Conservation (phyloP, 2,888 invertebrate species). For the Carpatolechia fugitivella region DNA sequence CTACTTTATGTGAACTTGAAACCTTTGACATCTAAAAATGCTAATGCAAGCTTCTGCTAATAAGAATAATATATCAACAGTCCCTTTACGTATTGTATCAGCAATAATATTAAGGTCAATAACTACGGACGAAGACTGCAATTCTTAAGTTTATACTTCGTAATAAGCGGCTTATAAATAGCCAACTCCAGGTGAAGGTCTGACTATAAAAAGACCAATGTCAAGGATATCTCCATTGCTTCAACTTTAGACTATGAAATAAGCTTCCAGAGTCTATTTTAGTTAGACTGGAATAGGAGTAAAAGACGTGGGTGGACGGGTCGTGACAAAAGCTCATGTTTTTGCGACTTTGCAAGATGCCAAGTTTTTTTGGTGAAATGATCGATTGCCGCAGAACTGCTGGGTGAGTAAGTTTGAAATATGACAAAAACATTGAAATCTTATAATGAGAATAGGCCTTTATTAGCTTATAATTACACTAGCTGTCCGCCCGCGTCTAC, state of each 20-base stretch:
- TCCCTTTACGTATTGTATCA: no score
- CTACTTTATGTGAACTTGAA: no score
- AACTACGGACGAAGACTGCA: not conserved
- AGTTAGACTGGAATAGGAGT: constrained; percentile 27
- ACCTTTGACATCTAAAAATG: no score
- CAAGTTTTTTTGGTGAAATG: not conserved
- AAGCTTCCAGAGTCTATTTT: constrained; percentile 25
- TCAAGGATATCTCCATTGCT: constrained; percentile 34
- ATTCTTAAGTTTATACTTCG: not conserved
- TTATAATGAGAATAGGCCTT: no score
- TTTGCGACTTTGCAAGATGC: constrained; percentile 19
- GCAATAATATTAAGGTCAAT: not conserved
- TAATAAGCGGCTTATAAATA: constrained; percentile 1
- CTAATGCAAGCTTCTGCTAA: no score
- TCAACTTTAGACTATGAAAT: constrained; percentile 24
- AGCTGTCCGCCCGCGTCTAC: no score
- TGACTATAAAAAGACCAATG: constrained; percentile 36
- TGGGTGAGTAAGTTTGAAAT: not conserved
- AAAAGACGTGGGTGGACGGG: constrained; percentile 35
- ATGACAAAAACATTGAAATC: not conserved
- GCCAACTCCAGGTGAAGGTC: constrained; percentile 17
- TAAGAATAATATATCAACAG: no score
- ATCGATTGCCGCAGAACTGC: not conserved
- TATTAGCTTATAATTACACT: no score
- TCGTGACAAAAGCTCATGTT: constrained; percentile 35